Evolutionary conservation across 2,888 invertebrate species (phyloP), one percentile per base, ranked within the genome.

Genomic region (Hyles lineata): DNA sequence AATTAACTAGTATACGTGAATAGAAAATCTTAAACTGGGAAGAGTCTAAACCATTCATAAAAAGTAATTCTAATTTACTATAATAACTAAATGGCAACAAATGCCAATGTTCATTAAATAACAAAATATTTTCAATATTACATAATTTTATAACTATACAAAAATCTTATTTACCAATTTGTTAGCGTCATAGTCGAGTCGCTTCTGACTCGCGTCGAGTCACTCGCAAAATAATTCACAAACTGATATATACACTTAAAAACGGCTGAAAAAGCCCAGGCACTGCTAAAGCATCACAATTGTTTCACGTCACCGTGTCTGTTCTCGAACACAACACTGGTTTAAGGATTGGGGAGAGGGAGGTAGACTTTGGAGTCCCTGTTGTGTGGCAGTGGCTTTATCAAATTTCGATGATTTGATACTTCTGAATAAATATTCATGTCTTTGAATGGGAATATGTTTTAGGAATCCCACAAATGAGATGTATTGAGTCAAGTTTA

Each of bases 221-320:
- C 55, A 55, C 17, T 55, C 50, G 67, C 50, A 67, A 67, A 43
- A 50, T 15, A 67, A 67, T n/a, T 62, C 50, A 50, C 43, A 58
- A 55, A n/a, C 21, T 7, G 55, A 55, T 35, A 19, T 59, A 55
- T 70, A 70, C 35, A 59, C 15, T n/a, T 29, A 71, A 55, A n/a
- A 55, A n/a, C 21, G 43, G 59, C 60, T 60, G 60, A 70, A 58
- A 32, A 55, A 43, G 35, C 50, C 67, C 67, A 67, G 67, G 67
- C 67, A 67, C 67, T 67, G 67, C 67, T 35, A 59, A 72, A 72
- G 73, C 76, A 76, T 74, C 73, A 75, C 72, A 80, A 71, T 25
- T 72, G 73, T 74, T 73, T 74, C 74, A 79, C 76, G 74, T 35
- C 63, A 32, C 58, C 70, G n/a, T 58, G 55, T 55, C 70, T 43